Conservation (phyloP, 1,140 invertebrate species). For the Hestina assimilis region DNA sequence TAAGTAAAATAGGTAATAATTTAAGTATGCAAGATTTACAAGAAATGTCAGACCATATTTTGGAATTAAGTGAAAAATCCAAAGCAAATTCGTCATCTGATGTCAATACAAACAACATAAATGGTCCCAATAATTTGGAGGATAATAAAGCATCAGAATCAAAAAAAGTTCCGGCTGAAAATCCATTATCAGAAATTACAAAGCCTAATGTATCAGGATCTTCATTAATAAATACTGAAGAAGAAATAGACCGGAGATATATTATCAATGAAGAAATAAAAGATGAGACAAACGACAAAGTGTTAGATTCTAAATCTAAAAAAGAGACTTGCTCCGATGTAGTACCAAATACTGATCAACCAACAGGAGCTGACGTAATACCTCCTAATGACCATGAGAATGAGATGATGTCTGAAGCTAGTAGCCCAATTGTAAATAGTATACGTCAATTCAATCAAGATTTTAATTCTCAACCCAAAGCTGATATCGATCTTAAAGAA, state of each 20-base stretch:
- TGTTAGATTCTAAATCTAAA: not conserved
- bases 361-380: not conserved
- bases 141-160: not conserved
- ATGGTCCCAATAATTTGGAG: not conserved
- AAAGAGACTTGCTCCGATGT: conserved; percentile 3
- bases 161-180: not conserved
- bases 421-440: conserved; percentile 27
- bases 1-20: not conserved
- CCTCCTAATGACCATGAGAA: conserved; percentile 4
- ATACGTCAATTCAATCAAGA: not conserved
- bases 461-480: conserved; percentile 8
- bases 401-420: conserved; percentile 38
- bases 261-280: not conserved
- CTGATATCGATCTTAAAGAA: conserved; percentile 7
- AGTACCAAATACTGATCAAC: not conserved
- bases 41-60: conserved; percentile 46
- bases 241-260: conserved; percentile 13
- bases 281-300: not conserved
- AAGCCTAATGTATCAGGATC: not conserved
- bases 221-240: not conserved
- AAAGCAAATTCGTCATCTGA: no score
- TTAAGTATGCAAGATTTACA: conserved; percentile 44
- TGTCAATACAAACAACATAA: not conserved
- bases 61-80: conserved; percentile 31
- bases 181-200: not conserved